A percentile compares a stretch with the other conserved stretches of the same genome.
Evolutionary conservation across 92 coral and sea anemone species (phyloP).

Genomic region (Heliopora coerulea): DNA sequence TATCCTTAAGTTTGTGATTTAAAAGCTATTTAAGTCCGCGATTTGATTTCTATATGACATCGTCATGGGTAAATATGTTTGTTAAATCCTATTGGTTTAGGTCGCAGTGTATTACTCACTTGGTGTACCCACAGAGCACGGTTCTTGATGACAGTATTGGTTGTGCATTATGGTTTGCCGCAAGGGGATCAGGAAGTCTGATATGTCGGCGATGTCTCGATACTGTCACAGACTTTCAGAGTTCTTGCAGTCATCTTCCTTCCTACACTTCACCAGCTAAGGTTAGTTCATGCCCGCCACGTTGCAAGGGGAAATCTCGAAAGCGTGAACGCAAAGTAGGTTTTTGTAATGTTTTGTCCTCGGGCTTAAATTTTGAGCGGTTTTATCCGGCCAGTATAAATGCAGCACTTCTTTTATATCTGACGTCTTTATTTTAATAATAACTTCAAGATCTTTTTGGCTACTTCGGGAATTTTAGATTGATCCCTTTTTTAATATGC

Average conservation of each 20-base stretch:
- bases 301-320: background rate
- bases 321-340: background rate
- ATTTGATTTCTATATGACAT: no score
- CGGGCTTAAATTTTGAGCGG: no score
- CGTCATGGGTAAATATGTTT: no score
- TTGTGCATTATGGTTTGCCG: constrained; percentile 99
- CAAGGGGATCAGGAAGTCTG: constrained; percentile 81
- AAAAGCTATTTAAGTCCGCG: no score
- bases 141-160: constrained; percentile 98
- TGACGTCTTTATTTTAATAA: no score
- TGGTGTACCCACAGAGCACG: constrained; percentile 94
- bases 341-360: no score
- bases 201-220: constrained; percentile 53
- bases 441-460: no score
- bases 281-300: constrained; percentile 47
- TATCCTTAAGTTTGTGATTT: no score
- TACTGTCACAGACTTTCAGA: background rate
- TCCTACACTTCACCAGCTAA: constrained; percentile 73
- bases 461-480: no score
- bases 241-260: constrained; percentile 41
- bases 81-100: constrained; percentile 28
- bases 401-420: no score
- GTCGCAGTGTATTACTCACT: constrained; percentile 70
- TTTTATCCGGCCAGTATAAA: no score
- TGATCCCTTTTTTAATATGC: no score